phyloP scores from a whole-genome alignment of 2,113 vertebrate species.

The Thamnophis sirtalis region DNA sequence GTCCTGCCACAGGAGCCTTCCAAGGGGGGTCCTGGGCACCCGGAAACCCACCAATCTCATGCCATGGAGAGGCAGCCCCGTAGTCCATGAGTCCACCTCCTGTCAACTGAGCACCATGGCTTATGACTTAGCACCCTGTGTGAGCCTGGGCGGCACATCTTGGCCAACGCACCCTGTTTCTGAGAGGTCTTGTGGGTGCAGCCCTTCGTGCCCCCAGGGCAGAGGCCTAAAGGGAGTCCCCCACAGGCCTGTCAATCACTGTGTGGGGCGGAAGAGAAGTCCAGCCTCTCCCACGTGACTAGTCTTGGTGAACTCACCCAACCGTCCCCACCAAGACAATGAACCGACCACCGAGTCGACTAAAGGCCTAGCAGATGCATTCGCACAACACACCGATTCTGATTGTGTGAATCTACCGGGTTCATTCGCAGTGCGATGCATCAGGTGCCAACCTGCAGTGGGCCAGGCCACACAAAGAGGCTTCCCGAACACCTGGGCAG shows the following conservation, averaged over 20 bases:
- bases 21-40: background rate
- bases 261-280: background rate
- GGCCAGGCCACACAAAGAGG: background rate
- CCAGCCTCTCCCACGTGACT: background rate
- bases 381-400: background rate
- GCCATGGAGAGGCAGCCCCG: background rate
- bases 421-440: background rate
- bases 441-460: too few relatives aligned
- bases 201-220: background rate
- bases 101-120: background rate
- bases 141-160: background rate
- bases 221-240: background rate
- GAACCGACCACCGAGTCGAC: background rate
- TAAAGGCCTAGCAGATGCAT: background rate
- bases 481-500: background rate
- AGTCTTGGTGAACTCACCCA: background rate
- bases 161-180: background rate
- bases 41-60: background rate
- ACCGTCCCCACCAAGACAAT: background rate
- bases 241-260: background rate
- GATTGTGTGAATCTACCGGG: background rate
- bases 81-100: background rate
- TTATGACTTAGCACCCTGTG: background rate
- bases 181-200: background rate
- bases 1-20: background rate